Evolutionary conservation across 2,113 vertebrate species (phyloP).

Genomic region (Macquaria australasica): DNA sequence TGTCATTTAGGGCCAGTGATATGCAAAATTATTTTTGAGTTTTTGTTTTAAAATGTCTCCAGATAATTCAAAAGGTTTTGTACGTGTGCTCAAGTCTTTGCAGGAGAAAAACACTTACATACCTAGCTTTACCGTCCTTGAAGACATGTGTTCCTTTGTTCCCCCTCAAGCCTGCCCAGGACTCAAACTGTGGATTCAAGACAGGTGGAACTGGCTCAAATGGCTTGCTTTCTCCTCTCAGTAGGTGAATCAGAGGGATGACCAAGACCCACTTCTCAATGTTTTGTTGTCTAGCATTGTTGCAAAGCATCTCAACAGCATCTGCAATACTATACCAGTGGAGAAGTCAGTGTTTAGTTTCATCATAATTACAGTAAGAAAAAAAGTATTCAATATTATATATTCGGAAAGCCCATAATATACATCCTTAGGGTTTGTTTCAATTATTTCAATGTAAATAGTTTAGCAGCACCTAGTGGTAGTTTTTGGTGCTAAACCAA

Average conservation of each 20-base stretch:
- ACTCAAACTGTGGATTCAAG: slow-evolving; percentile 15
- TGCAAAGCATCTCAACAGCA: neutral
- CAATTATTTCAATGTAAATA: no score
- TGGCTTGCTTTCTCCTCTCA: slow-evolving; percentile 50
- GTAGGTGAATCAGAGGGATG: slow-evolving; percentile 66
- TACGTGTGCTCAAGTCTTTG: neutral
- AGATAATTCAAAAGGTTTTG: neutral
- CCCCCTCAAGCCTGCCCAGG: slow-evolving; percentile 77
- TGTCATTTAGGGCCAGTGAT: neutral
- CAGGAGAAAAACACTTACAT: neutral
- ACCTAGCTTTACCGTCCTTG: neutral
- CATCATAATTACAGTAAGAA: neutral
- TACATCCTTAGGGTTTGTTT: neutral
- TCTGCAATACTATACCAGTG: slow-evolving; percentile 40
- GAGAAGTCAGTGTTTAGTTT: neutral
- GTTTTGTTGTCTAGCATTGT: neutral
- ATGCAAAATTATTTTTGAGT: neutral
- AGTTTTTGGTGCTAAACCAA: no score
- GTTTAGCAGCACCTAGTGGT: no score
- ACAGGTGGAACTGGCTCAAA: slow-evolving; percentile 29
- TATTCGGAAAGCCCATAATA: neutral
- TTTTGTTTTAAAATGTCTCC: no score
- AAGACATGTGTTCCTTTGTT: neutral
- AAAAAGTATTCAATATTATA: neutral
- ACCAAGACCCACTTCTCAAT: slow-evolving; percentile 46